phyloP scores from a whole-genome alignment of 2,888 invertebrate species.

The Fabriciana adippe region DNA sequence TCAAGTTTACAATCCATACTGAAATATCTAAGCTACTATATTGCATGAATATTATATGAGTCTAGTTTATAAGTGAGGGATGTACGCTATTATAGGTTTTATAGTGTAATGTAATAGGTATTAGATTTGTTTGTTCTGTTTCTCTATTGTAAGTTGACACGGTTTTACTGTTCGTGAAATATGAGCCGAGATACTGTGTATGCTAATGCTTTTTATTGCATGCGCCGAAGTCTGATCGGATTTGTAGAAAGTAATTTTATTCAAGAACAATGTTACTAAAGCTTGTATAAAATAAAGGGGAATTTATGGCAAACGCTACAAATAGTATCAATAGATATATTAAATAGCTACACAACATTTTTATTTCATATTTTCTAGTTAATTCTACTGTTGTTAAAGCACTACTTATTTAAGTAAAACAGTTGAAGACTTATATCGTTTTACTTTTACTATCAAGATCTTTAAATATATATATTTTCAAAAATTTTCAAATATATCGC shows the following conservation, averaged over 20 bases:
- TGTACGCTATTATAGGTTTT: slow-evolving; percentile 9
- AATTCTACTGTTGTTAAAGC: no score
- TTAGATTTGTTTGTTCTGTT: slow-evolving; percentile 10
- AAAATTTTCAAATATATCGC: no score
- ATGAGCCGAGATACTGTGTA: slow-evolving; percentile 53
- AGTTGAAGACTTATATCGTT: no score
- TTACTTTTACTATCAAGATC: no score
- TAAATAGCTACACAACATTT: no score
- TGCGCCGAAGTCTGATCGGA: slow-evolving; percentile 55
- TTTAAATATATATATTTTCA: no score
- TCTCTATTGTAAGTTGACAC: slow-evolving; percentile 13
- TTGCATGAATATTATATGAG: neutral
- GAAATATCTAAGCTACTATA: slow-evolving; percentile 44
- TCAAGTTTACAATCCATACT: slow-evolving; percentile 47
- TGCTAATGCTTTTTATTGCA: slow-evolving; percentile 67
- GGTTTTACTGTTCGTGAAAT: slow-evolving; percentile 55
- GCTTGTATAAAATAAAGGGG: slow-evolving; percentile 24
- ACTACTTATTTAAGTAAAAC: no score
- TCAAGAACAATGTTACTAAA: slow-evolving; percentile 21
- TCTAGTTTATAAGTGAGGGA: slow-evolving; percentile 1
- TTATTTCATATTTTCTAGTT: no score
- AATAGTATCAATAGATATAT: neutral
- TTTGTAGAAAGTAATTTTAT: slow-evolving; percentile 48
- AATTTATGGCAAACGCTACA: neutral
- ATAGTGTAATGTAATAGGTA: slow-evolving; percentile 4